Evolutionary conservation across 2,797 vertebrate species (phyloP), one percentile per base, ranked within the genome.

Genomic region (Scolopax rusticola): DNA sequence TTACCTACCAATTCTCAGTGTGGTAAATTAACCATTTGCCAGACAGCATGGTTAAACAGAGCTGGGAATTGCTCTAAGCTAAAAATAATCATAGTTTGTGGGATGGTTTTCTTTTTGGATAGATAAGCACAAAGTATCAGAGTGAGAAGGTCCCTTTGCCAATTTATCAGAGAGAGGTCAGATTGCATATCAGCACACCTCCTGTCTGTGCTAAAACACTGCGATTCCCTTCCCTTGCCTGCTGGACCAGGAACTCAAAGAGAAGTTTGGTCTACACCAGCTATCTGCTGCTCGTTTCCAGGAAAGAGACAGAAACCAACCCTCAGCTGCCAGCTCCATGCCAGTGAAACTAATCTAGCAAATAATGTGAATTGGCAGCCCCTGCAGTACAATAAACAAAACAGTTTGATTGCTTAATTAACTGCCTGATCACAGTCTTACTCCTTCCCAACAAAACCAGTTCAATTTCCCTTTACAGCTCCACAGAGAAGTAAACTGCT

Each of bases 341-440:
- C 27, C 68, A 77, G 15, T 45, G 82, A 76, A 70, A 59, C 38
- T 33, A 54, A 76, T 77, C 20, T 65, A 28, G 57, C 54, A 59
- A 4, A 2, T 70, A 59, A 83, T 56, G 48, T 60, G 82, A 85
- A 74, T 10, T 61, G 89, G 64, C 84, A 89, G 57, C 32, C 76
- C 68, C 73, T 68, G 45, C 20, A 38, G 69, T 65, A 73, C 78
- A 69, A 91, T 64, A 91, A 87, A 78, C 91, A 87, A 82, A 90
- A 17, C 25, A 41, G 32, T 89, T 45, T 89, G 90, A 82, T 82
- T 89, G 78, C 84, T 92, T 96, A 84, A 96, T 96, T 90, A 89
- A 53, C 59, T 83, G 77, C 51, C 80, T 89, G 70, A 56, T 93
- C 67, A 28, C 33, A 61, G 32, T 24, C 78, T 47, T 48, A n/a